These are phyloP conservation scores for Silurus asotus DNA, from an alignment of 2,113 vertebrate genomes.

Conservation along the genomic window DNA sequence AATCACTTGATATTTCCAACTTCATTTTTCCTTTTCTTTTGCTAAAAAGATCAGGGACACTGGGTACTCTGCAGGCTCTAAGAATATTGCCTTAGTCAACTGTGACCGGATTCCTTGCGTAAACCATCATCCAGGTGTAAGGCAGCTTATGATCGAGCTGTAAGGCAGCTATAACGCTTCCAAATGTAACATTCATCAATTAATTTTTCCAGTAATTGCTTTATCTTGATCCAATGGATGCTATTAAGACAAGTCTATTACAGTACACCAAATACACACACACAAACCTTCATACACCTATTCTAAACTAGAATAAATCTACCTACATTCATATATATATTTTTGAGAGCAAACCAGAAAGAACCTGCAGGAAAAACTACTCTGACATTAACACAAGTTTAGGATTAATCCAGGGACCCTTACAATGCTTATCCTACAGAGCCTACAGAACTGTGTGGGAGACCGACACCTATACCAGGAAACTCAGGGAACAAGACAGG, in stretches of 20 bases:
- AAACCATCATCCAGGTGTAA: neutral
- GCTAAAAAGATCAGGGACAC: constrained; percentile 38
- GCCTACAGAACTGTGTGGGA: no score
- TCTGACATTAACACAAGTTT: neutral
- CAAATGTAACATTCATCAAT: neutral
- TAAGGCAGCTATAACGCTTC: neutral
- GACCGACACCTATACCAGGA: no score
- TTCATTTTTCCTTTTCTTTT: neutral
- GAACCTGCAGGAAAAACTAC: neutral
- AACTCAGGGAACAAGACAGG: no score
- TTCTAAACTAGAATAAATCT: neutral
- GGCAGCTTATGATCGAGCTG: neutral
- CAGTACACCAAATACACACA: neutral
- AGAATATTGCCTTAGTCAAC: constrained; percentile 41
- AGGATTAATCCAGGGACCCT: neutral
- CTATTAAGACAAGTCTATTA: neutral
- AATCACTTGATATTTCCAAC: neutral
- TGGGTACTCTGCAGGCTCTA: constrained; percentile 7
- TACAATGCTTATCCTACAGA: neutral
- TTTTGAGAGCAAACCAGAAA: neutral
- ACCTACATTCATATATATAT: neutral
- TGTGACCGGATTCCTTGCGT: constrained; percentile 47
- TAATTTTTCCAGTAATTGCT: neutral
- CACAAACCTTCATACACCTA: neutral
- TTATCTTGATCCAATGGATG: neutral